These are phyloP conservation scores for Furcula furcula DNA, from an alignment of 2,888 invertebrate species.

Conservation along the genomic window DNA sequence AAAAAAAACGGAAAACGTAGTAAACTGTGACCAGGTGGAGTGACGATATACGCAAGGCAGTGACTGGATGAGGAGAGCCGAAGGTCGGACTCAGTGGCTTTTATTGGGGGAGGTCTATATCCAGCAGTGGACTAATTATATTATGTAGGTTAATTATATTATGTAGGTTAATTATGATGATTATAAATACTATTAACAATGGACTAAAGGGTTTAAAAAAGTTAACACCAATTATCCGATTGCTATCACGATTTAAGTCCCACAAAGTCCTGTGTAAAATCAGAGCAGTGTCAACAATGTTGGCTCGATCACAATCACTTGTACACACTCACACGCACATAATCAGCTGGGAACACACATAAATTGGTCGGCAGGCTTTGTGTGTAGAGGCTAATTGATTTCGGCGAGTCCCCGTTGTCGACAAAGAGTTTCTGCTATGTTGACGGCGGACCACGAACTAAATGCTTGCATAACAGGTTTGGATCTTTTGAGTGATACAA, in stretches of 20 bases:
- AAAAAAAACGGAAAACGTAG: no score
- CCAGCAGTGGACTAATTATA: no score
- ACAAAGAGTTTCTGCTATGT: slow-evolving; percentile 26
- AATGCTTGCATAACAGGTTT: background rate
- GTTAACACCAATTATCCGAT: slow-evolving; percentile 11
- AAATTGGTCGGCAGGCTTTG: slow-evolving; percentile 49
- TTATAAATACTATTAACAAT: no score
- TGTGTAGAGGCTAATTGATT: slow-evolving; percentile 68
- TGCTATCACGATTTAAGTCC: slow-evolving; percentile 26
- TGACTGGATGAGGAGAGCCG: no score
- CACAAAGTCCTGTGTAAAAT: slow-evolving; percentile 33
- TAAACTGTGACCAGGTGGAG: no score
- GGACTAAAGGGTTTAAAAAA: no score
- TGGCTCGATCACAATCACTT: slow-evolving; percentile 39
- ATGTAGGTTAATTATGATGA: no score
- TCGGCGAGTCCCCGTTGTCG: slow-evolving; percentile 40
- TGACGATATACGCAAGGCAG: no score
- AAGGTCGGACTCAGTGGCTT: no score
- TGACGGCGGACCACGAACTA: slow-evolving; percentile 7
- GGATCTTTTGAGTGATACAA: no score
- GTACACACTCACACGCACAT: slow-evolving; percentile 43
- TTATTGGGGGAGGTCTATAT: no score
- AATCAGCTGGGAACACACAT: slow-evolving; percentile 49
- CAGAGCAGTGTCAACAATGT: slow-evolving; percentile 30
- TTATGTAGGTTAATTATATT: no score